Percentiles rank a stretch among this genome's conserved stretches.
Conservation (phyloP, 2,113 vertebrate species). For the Nothocercus nigrocapillus region DNA sequence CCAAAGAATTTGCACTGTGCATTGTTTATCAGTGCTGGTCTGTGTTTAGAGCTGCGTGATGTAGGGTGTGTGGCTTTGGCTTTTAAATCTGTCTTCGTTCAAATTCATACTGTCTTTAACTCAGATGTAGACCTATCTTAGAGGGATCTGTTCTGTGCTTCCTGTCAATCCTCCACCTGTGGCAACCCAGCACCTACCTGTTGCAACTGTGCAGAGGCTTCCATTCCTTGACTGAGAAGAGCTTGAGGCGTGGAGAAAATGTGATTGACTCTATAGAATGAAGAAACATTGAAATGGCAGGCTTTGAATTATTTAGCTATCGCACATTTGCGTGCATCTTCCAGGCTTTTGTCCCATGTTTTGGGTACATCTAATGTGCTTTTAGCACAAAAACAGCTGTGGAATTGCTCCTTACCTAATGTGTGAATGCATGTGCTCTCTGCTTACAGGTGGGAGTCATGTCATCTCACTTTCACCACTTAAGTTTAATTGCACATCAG, state of each 20-base stretch:
- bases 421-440: neutral
- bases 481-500: neutral
- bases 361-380: neutral
- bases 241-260: neutral
- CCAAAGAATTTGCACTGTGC: neutral
- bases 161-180: neutral
- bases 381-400: neutral
- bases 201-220: neutral
- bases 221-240: conserved; percentile 6
- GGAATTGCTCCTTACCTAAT: neutral
- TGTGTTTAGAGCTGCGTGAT: neutral
- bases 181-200: neutral
- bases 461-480: neutral
- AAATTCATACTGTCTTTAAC: neutral
- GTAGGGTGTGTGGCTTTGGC: neutral
- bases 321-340: neutral
- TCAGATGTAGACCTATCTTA: neutral
- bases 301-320: neutral
- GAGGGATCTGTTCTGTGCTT: neutral
- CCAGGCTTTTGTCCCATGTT: neutral
- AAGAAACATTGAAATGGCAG: neutral
- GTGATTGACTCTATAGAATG: conserved; percentile 26
- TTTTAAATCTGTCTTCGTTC: neutral
- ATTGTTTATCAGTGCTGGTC: neutral
- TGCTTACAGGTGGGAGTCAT: neutral